Evolutionary conservation across 2,888 invertebrate species (phyloP).

Genomic region (Eutolmus rufibarbis): DNA sequence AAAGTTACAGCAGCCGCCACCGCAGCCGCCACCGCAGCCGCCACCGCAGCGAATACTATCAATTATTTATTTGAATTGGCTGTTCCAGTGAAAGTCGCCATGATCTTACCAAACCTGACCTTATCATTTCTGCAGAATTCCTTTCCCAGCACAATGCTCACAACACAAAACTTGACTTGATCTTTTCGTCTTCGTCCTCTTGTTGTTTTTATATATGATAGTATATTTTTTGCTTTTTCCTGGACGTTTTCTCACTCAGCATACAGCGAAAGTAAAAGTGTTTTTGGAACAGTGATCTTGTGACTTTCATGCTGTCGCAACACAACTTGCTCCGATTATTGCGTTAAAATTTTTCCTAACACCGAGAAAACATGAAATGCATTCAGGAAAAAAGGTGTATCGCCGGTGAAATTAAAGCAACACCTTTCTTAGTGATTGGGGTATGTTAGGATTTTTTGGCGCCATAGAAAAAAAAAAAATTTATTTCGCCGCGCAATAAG

Average conservation of each 20-base stretch:
- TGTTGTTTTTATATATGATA: not conserved
- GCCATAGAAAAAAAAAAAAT: not conserved
- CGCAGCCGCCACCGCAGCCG: not conserved
- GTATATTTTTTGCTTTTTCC: not conserved
- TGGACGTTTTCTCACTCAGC: not conserved
- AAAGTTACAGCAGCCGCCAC: not conserved
- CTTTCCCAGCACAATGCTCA: constrained; percentile 1
- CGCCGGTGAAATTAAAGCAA: not conserved
- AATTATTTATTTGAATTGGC: not conserved
- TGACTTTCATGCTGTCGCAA: not conserved
- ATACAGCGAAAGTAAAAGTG: constrained; percentile 26
- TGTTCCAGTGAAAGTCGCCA: constrained; percentile 9
- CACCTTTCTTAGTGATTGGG: not conserved
- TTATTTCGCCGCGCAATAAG: not conserved
- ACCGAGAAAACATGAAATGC: not conserved
- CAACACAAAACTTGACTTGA: not conserved
- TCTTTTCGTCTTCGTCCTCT: not conserved
- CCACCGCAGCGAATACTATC: not conserved
- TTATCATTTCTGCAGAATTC: constrained; percentile 10
- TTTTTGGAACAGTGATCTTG: not conserved
- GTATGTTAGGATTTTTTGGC: not conserved
- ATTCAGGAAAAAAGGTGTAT: not conserved
- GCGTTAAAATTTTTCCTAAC: not conserved
- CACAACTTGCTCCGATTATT: not conserved
- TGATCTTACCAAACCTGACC: constrained; percentile 21